Evolutionary conservation across 2,888 invertebrate species (phyloP).

Genomic region (Acleris holmiana): DNA sequence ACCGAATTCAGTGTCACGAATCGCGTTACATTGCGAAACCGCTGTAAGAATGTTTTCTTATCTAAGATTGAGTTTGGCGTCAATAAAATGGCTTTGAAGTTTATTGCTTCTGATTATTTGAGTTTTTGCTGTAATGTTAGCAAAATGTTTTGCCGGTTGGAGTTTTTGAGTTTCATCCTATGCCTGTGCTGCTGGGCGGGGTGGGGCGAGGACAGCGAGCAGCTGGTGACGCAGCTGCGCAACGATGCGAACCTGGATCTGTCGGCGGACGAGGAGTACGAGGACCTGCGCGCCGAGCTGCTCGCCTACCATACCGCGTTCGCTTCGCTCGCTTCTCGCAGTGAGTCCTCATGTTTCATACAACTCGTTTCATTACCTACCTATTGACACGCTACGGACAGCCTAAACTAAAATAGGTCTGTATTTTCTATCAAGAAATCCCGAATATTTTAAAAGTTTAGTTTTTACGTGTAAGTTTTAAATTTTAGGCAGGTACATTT

Average conservation of each 20-base stretch:
- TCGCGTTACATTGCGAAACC: too few relatives aligned
- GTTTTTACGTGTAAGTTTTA: too few relatives aligned
- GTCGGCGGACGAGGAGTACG: slow-evolving; percentile 72
- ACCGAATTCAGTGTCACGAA: not conserved
- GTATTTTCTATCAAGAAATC: too few relatives aligned
- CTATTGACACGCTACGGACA: too few relatives aligned
- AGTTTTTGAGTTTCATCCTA: slow-evolving; percentile 52
- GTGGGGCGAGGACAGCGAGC: slow-evolving; percentile 43
- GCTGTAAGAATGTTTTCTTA: slow-evolving; percentile 56
- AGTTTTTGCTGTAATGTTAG: slow-evolving; percentile 41
- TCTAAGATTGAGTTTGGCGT: slow-evolving; percentile 58
- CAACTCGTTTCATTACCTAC: too few relatives aligned
- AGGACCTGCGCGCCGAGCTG: slow-evolving; percentile 73
- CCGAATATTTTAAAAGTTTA: too few relatives aligned
- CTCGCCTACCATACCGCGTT: slow-evolving; percentile 71
- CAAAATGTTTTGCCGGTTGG: slow-evolving; percentile 55
- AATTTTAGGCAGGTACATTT: too few relatives aligned
- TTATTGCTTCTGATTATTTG: slow-evolving; percentile 19
- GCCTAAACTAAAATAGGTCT: too few relatives aligned
- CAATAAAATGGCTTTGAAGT: slow-evolving; percentile 58
- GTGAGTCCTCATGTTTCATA: slow-evolving; percentile 17
- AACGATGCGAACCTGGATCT: slow-evolving; percentile 68
- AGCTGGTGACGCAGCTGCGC: slow-evolving; percentile 55
- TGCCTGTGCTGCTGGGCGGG: slow-evolving; percentile 36
- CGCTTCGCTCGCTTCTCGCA: slow-evolving; percentile 51